These are phyloP conservation scores for Caenorhabditis doughertyi DNA, from an alignment of 2,888 invertebrate genomes.

Conservation along the genomic window DNA sequence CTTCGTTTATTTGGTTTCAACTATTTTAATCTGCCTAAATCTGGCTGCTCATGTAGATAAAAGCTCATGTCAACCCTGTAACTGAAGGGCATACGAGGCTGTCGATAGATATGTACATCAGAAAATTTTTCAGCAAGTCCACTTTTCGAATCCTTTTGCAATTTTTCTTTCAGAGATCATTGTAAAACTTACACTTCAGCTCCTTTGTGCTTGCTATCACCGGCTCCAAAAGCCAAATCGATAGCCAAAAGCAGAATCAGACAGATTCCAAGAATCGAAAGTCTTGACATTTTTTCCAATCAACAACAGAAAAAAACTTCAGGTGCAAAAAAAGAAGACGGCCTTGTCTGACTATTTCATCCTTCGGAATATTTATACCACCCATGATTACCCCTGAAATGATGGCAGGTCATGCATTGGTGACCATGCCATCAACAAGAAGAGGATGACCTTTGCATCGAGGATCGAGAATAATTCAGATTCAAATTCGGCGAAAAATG, in stretches of 20 bases:
- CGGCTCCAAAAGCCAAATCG: slow-evolving; percentile 9
- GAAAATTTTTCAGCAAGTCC: not conserved
- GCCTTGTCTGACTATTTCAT: slow-evolving; percentile 21
- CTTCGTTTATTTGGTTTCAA: too few species aligned
- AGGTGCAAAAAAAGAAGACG: slow-evolving; percentile 21
- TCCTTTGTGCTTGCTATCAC: slow-evolving; percentile 44
- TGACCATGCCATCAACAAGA: slow-evolving; percentile 44
- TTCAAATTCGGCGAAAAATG: slow-evolving; percentile 48
- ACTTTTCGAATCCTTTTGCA: not conserved
- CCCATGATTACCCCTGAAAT: slow-evolving; percentile 38
- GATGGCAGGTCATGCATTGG: slow-evolving; percentile 46
- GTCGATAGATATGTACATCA: too few species aligned
- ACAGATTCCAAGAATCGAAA: slow-evolving; percentile 20
- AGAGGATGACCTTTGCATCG: slow-evolving; percentile 42
- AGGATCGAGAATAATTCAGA: slow-evolving; percentile 23
- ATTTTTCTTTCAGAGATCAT: not conserved
- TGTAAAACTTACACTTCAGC: not conserved
- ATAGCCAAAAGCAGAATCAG: slow-evolving; percentile 12
- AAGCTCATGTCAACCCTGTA: too few species aligned
- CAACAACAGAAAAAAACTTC: not conserved
- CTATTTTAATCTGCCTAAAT: too few species aligned
- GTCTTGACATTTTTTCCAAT: slow-evolving; percentile 22
- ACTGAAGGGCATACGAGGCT: too few species aligned
- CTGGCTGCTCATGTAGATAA: too few species aligned
- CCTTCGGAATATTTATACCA: slow-evolving; percentile 33